Conservation (phyloP, 2,888 invertebrate species). For the Camponotus fellah region DNA sequence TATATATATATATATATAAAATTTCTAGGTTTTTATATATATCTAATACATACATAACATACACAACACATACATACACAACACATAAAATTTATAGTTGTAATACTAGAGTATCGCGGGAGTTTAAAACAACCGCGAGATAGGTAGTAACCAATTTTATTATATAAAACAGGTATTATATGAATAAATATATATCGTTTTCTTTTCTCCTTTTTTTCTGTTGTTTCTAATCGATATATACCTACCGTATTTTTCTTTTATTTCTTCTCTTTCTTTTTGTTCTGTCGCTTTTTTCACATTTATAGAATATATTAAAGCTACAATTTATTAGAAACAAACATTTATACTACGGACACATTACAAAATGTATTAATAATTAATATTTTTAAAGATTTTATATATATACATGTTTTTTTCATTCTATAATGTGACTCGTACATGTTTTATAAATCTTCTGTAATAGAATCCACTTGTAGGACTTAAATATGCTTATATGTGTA, state of each 20-base stretch:
- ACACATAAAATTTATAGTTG: constrained; percentile 61
- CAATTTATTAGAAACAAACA: constrained; percentile 53
- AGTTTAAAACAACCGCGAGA: constrained; percentile 42
- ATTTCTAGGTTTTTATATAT: constrained; percentile 72
- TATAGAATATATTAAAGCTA: constrained; percentile 58
- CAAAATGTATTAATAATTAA: constrained; percentile 57
- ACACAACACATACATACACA: neutral
- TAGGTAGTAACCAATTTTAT: constrained; percentile 49
- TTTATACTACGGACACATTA: constrained; percentile 68
- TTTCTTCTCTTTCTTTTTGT: constrained; percentile 47
- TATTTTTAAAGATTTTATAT: constrained; percentile 65
- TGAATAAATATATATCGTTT: constrained; percentile 27
- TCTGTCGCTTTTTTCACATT: constrained; percentile 55
- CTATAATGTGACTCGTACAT: constrained; percentile 53
- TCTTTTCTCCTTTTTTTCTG: neutral
- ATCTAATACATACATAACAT: constrained; percentile 51
- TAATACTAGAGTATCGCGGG: constrained; percentile 12
- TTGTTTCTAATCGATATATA: constrained; percentile 13
- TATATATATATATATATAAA: constrained; percentile 59
- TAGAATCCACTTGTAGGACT: constrained; percentile 60
- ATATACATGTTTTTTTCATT: constrained; percentile 55
- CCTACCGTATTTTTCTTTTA: neutral
- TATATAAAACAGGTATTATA: constrained; percentile 31
- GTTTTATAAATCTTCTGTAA: constrained; percentile 61
- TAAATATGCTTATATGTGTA: constrained; percentile 70